Percentiles rank a stretch among this genome's conserved stretches.
These are phyloP conservation scores for Larimichthys polyactis DNA, from an alignment of 2,113 vertebrate genomes.

Conservation along the genomic window DNA sequence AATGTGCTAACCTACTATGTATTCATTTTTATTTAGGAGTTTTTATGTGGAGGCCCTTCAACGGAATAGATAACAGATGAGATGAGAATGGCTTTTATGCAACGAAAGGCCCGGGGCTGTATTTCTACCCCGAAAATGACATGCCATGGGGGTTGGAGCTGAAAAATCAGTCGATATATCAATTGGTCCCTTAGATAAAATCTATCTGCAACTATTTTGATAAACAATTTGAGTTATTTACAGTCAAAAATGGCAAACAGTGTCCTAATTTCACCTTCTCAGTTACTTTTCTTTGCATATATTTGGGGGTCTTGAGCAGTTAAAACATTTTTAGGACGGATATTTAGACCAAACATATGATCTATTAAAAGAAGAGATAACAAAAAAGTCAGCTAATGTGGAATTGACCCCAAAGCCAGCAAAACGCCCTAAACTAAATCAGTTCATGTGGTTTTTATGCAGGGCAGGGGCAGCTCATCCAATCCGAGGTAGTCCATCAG, in stretches of 20 bases:
- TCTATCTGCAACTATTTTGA: background rate
- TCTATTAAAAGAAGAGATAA: background rate
- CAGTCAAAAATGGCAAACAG: background rate
- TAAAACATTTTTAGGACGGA: no score
- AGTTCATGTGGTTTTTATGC: background rate
- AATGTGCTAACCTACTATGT: background rate
- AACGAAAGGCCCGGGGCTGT: background rate
- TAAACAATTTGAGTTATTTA: background rate
- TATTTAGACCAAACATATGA: background rate
- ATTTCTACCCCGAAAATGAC: conserved; percentile 1
- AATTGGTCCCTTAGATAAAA: background rate
- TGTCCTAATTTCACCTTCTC: background rate
- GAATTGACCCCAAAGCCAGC: background rate
- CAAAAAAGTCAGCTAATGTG: background rate
- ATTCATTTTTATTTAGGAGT: background rate
- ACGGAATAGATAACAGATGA: background rate
- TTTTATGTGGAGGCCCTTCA: background rate
- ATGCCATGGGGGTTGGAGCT: background rate
- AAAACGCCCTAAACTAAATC: background rate
- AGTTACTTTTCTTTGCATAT: background rate
- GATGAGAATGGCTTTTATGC: background rate
- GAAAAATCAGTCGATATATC: background rate
- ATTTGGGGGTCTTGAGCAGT: no score
- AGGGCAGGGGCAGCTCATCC: no score
- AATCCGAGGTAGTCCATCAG: no score